Conservation (phyloP, 2,113 vertebrate genomes). For the Sinocyclocheilus anshuiensis region DNA sequence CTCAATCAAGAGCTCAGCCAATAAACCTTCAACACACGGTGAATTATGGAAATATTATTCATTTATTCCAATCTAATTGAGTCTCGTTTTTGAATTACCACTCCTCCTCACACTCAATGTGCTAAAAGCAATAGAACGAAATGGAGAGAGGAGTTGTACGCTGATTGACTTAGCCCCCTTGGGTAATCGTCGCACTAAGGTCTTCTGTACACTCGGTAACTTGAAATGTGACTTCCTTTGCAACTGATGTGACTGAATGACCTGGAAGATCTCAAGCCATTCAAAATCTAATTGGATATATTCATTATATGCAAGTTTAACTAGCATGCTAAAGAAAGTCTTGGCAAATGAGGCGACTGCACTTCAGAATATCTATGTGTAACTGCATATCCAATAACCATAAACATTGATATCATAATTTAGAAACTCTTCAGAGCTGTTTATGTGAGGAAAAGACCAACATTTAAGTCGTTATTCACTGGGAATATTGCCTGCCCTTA, state of each 20-base stretch:
- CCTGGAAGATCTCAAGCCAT: neutral
- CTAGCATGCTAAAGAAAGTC: neutral
- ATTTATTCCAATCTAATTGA: conserved; percentile 65
- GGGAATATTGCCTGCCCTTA: neutral
- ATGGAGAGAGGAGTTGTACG: conserved; percentile 8
- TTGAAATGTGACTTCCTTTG: neutral
- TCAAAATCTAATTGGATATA: neutral
- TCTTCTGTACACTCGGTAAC: neutral
- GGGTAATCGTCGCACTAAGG: neutral
- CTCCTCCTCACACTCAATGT: conserved; percentile 11
- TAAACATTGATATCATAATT: neutral
- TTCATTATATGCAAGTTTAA: neutral
- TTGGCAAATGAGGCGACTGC: neutral
- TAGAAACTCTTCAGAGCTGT: neutral
- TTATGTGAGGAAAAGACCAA: neutral
- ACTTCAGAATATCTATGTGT: neutral
- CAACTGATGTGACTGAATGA: conserved; percentile 14
- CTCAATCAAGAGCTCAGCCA: conserved; percentile 29
- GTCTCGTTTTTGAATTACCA: conserved; percentile 57
- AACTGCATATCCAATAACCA: neutral
- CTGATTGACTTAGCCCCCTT: conserved; percentile 22
- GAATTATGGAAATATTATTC: conserved; percentile 66
- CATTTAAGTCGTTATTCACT: neutral
- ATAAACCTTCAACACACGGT: conserved; percentile 46
- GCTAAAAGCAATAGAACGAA: conserved; percentile 19